Base-by-base conservation (phyloP, 2,113 vertebrate species). In the Hippotragus niger region DNA sequence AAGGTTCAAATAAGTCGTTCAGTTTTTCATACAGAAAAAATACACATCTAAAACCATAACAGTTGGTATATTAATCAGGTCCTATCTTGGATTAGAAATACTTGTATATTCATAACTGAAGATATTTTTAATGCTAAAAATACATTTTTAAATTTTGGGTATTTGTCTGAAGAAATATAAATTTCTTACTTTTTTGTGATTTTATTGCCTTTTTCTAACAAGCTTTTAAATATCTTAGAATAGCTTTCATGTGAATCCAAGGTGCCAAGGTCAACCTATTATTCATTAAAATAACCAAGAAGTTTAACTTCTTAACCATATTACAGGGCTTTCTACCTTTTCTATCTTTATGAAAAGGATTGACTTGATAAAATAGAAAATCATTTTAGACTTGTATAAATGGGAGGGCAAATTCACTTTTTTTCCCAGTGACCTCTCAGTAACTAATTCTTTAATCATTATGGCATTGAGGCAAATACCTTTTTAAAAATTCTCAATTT, bases 1-100 rank as follows among this genome's bases (percentile, higher is more conserved):
- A 98, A 98, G 90, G 25, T 94, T 98, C 95, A 96, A 97, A 81
- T 92, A 95, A 98, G 55, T 97, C 45, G 82, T 97, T 98, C 64
- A 96, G 83, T 95, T 98, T 94, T 97, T 97, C 43, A 90, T 57
- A 82, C 19, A 40, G 36, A 62, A 88, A 83, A 50, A 25, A 82
- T 5, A 7, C 57, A 88, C 7, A 52, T 58, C 87, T 88, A 93
- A 98, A 96, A 94, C 33, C 47, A 76, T 36, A 96, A 36, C 5
- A 98, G 97, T 50, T 91, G 67, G 55, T 93, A 1, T 82, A 83
- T 97, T 98, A 97, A 98, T 98, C 97, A 96, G 55, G 90, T n/a
- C 55, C 57, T 90, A 80, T 98, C 85, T 98, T 81, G 89, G 94
- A 93, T 43, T 96, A 52, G 86, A 98, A 98, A 97, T 47, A 82